Base-by-base conservation (phyloP, 2,797 vertebrate species). In the Hippopotamyrus pictus region DNA sequence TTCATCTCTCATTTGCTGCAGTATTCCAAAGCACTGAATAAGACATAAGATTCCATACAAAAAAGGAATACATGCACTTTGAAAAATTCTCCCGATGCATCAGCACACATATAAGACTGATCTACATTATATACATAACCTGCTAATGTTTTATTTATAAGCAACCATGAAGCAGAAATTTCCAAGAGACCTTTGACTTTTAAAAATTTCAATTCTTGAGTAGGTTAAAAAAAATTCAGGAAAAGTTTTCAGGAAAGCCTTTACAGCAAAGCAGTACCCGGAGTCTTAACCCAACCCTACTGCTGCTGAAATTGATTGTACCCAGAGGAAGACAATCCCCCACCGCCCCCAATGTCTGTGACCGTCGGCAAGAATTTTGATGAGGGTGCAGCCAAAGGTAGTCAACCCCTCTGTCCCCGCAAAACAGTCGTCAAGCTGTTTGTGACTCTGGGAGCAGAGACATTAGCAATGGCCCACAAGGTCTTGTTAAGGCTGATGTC, bases 151-250 rank as follows among this genome's bases (percentile, higher is more conserved):
- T 46, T 46, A 82, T 82, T 46, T 82, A 82, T 82, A 82, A 82
- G 19, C 76, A 46, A 46, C 41, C 90, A 91, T 82, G 3, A 87
- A 89, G 86, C 51, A 87, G 89, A 91, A 90, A 92, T 88, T 73
- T 88, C 76, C 76, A 44, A 3, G 41, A 82, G 76, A 8, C 41
- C 37, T 73, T 82, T 46, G 76, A 82, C 41, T 82, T 46, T 44
- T n/a, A 82, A n/a, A 82, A 41, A 82, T 44, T 82, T 82, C 37
- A 46, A 41, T 82, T 46, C 76, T 82, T 73, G 65, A 73, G 65
- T 37, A 46, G 41, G 17, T 76, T 76, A 37, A 79, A 44, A 79
- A 79, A 17, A 44, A 19, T 7, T 41, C 73, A n/a, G 73, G 8
- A 17, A 19, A 79, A 79, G 73, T 79, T 79, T 19, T 44, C 37